Percentiles rank a stretch among this genome's conserved stretches.
Conservation (phyloP, 2,113 vertebrate species). For the Anser brachyrhynchus region DNA sequence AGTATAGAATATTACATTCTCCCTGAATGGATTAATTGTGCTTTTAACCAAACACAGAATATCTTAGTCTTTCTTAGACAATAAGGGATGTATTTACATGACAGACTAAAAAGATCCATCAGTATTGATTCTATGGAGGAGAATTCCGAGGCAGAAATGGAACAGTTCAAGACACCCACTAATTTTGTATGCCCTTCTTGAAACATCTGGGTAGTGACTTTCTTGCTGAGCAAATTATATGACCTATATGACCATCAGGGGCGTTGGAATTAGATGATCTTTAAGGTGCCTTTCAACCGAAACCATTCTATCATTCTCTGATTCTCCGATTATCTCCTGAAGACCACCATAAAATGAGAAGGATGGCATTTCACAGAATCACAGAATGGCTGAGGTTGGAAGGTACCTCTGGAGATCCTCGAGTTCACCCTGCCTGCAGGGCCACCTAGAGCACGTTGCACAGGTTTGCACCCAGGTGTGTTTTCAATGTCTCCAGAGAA, state of each 20-base stretch:
- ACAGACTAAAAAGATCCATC: not conserved
- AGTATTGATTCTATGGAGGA: accelerated
- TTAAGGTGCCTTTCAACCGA: not conserved
- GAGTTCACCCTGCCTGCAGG: no score
- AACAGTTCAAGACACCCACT: not conserved
- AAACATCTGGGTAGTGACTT: not conserved
- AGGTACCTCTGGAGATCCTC: no score
- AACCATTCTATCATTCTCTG: not conserved
- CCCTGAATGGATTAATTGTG: not conserved
- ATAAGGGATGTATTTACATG: not conserved
- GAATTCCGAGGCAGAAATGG: not conserved
- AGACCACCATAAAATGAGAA: not conserved
- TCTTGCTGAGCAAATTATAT: not conserved
- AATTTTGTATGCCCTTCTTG: not conserved
- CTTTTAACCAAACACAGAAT: not conserved
- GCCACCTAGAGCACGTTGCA: no score
- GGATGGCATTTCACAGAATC: not conserved
- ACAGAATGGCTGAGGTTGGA: no score
- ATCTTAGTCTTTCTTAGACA: not conserved
- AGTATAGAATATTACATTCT: not conserved
- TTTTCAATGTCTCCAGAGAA: no score
- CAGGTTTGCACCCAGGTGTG: no score
- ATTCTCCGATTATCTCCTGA: not conserved
- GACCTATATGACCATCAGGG: not conserved
- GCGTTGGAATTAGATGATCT: not conserved